These are phyloP conservation scores for Austrofundulus limnaeus DNA, from an alignment of 2,113 vertebrate species.

Conservation along the genomic window DNA sequence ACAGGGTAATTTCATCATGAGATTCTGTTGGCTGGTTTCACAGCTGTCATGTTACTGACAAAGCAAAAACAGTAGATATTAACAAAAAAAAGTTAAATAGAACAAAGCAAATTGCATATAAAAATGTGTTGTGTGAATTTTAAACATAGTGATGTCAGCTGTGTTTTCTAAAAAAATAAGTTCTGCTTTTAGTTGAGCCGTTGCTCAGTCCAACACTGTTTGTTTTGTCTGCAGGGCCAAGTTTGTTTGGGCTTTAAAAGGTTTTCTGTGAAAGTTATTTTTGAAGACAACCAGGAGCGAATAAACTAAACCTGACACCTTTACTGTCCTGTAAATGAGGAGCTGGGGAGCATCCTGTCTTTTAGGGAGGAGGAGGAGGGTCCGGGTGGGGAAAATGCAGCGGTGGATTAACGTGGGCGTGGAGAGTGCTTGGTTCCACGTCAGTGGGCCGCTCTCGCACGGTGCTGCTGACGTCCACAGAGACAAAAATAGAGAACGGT, in stretches of 20 bases:
- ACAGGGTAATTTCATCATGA: too few species aligned
- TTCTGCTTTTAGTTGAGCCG: neutral
- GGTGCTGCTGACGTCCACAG: conserved; percentile 61
- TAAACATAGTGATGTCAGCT: neutral
- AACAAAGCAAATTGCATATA: too few species aligned
- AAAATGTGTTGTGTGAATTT: too few species aligned
- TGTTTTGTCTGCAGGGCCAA: neutral
- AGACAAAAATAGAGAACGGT: conserved; percentile 65
- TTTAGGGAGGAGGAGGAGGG: conserved; percentile 8
- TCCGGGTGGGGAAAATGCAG: neutral
- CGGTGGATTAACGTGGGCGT: conserved; percentile 22
- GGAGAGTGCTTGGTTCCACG: conserved; percentile 58
- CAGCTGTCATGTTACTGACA: too few species aligned
- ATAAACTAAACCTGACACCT: conserved; percentile 17
- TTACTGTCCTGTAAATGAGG: conserved; percentile 16
- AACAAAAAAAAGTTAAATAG: too few species aligned
- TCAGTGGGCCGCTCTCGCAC: conserved; percentile 53
- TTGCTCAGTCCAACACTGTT: neutral
- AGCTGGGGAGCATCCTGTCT: conserved; percentile 37
- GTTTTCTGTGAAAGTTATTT: conserved; percentile 14
- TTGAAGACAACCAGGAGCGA: neutral
- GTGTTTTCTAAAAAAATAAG: neutral
- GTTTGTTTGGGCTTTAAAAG: conserved; percentile 2
- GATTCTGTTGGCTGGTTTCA: neutral
- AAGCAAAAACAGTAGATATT: too few species aligned